Evolutionary conservation across 2,113 vertebrate species (phyloP), one percentile per base, ranked within the genome.

Genomic region (Lamprotornis superbus): DNA sequence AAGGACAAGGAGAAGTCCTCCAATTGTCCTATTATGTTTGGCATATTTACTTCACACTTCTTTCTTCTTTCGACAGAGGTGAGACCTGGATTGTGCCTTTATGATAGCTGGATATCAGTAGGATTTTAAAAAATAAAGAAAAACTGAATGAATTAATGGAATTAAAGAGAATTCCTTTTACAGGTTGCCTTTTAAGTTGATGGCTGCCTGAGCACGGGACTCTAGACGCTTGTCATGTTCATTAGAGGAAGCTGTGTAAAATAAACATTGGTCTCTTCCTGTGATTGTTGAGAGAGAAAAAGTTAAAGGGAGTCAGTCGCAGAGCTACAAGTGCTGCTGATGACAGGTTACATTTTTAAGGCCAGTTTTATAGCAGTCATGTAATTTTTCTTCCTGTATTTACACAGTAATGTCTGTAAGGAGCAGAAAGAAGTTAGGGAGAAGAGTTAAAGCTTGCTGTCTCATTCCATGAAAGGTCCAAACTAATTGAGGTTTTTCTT

Each of bases 301-400:
- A 78, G 21, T 71, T 52, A 83, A 81, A 67, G 64, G 9, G 68
- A 83, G 27, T 78, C 57, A 73, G 44, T 90, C 31, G 24, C 82
- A 76, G 44, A 89, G 49, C 40, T 76, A 56, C 24, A 71, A 42
- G 27, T 87, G 52, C 69, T 37, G 40, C 20, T 76, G 49, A 73
- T 90, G 82, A 79, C 47, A 93, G 49, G 49, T 92, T 88, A 60
- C n/a, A 10, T 64, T 91, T 94, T 85, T 63, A 85, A 79, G 79
- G 40, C 49, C 40, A 35, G 12, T 83, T 90, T 94, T 65, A 70
- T 82, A 76, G 67, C 22, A 35, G 22, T 79, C 42, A 4, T 84
- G 55, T 82, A 9, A 31, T 59, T 90, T 87, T 92, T 84, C 53
- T 87, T 87, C 53, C 56, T 49, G 24, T 22, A 9, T 75, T 91